A percentile compares a stretch with the other conserved stretches of the same genome.
phyloP scores from a whole-genome alignment of 2,888 invertebrate species.

The Gastracanthus pulcherrimus region DNA sequence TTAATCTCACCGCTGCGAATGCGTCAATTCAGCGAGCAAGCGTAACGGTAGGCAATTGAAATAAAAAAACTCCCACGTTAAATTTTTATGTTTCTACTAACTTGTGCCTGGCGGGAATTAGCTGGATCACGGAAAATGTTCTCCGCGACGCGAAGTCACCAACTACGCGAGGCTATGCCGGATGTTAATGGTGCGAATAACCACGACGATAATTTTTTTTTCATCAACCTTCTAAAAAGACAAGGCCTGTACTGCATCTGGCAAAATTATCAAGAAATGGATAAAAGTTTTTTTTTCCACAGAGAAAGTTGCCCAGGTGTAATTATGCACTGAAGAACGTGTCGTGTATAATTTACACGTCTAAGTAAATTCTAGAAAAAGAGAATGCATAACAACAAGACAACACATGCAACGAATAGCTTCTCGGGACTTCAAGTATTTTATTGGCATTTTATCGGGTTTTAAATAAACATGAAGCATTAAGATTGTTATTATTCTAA shows the following conservation, averaged over 20 bases:
- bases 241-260: not conserved
- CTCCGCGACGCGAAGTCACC: conserved; percentile 11
- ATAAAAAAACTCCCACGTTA: no score
- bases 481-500: no score
- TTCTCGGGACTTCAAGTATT: no score
- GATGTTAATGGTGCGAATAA: not conserved
- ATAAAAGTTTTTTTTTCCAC: not conserved
- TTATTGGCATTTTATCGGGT: no score
- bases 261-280: conserved; percentile 12
- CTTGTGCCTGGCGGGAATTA: no score
- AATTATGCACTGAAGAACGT: not conserved
- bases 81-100: no score
- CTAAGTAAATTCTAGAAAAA: conserved; percentile 35
- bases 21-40: no score
- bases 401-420: not conserved
- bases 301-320: conserved; percentile 2
- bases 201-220: not conserved
- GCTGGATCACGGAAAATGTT: no score
- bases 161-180: not conserved
- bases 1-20: no score
- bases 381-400: conserved; percentile 8
- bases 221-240: not conserved
- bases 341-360: conserved; percentile 31
- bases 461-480: no score
- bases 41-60: no score